phyloP scores from a whole-genome alignment of 2,797 vertebrate genomes.

The Dermochelys coriacea region DNA sequence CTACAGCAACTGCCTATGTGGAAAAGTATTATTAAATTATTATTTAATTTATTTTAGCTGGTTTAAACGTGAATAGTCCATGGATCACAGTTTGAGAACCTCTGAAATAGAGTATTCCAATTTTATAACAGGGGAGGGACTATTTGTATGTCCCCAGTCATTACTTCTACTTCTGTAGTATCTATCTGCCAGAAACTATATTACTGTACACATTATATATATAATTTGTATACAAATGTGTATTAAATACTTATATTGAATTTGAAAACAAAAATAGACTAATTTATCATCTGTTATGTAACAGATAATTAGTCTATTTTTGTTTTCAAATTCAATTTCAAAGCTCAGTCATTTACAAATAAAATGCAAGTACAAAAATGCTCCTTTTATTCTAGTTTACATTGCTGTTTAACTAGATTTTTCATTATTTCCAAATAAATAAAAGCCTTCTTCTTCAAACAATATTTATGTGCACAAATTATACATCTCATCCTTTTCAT shows the following conservation, averaged over 20 bases:
- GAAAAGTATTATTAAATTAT: background rate
- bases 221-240: background rate
- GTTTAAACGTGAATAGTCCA: background rate
- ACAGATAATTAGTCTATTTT: conserved; percentile 22
- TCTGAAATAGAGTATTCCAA: background rate
- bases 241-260: background rate
- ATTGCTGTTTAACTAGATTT: background rate
- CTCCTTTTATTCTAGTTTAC: background rate
- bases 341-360: conserved; percentile 11
- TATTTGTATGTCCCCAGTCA: background rate
- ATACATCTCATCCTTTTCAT: conserved; percentile 1
- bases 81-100: background rate
- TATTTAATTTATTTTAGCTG: background rate
- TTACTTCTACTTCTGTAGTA: conserved; percentile 4
- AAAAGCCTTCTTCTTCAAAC: conserved; percentile 15
- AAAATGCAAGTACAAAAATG: conserved; percentile 49
- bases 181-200: background rate
- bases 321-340: conserved; percentile 8
- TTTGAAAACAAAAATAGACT: too few relatives aligned
- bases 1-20: background rate
- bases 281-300: too few relatives aligned
- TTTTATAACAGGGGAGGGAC: background rate
- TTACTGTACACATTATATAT: background rate
- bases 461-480: background rate
- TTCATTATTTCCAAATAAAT: conserved; percentile 17